A percentile compares a stretch with the other conserved stretches of the same genome.
These are phyloP conservation scores for Brachypteracias leptosomus DNA, from an alignment of 2,113 vertebrate species.

Conservation along the genomic window DNA sequence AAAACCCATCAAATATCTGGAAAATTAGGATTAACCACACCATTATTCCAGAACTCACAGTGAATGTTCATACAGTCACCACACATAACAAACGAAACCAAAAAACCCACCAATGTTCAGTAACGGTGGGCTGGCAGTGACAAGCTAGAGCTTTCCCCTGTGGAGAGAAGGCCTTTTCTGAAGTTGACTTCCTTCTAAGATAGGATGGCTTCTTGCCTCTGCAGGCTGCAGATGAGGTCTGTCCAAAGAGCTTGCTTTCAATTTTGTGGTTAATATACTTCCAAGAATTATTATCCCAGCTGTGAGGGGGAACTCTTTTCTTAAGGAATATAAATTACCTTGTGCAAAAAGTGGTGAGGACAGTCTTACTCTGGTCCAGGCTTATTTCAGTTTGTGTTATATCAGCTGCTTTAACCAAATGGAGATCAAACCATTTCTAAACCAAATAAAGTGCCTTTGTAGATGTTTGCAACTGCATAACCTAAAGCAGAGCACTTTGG, in stretches of 20 bases:
- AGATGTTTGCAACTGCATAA: neutral
- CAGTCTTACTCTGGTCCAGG: neutral
- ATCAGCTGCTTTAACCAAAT: neutral
- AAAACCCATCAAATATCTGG: neutral
- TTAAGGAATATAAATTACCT: neutral
- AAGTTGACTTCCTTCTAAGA: neutral
- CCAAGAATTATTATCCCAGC: neutral
- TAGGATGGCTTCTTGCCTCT: neutral
- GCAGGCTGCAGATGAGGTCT: neutral
- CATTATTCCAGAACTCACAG: neutral
- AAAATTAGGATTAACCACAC: conserved; percentile 21
- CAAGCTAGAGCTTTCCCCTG: neutral
- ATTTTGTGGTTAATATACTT: neutral
- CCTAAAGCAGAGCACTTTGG: neutral
- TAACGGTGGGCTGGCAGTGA: conserved; percentile 24
- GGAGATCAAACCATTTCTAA: neutral
- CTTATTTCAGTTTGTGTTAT: neutral
- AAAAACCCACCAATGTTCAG: neutral
- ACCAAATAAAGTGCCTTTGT: neutral
- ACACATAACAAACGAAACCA: neutral
- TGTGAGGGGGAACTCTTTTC: neutral
- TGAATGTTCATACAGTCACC: neutral
- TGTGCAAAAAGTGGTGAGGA: neutral
- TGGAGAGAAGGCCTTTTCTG: neutral
- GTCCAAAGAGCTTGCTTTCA: neutral